A percentile compares a stretch with the other conserved stretches of the same genome.
phyloP scores from a whole-genome alignment of 2,113 vertebrate genomes.

The Poecilia latipinna region DNA sequence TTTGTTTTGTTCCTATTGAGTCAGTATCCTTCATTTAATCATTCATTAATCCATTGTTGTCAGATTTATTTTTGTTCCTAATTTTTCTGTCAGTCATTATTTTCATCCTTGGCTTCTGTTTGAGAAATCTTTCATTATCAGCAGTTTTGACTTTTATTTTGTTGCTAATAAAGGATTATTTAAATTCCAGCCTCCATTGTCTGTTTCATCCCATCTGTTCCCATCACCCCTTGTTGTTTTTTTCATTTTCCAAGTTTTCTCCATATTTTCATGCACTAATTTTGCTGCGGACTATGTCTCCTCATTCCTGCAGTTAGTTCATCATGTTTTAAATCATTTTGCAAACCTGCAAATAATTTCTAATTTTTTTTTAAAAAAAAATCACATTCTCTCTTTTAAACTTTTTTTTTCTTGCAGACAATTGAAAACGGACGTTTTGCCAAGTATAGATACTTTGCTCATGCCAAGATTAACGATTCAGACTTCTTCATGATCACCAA shows the following conservation, averaged over 20 bases:
- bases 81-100: background rate
- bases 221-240: background rate
- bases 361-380: no score
- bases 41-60: background rate
- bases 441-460: conserved; percentile 94
- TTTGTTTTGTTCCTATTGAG: background rate
- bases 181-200: conserved; percentile 33
- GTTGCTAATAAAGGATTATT: conserved; percentile 71
- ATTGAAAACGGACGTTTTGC: conserved; percentile 98
- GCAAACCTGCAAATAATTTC: no score
- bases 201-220: conserved; percentile 37
- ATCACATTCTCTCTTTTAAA: background rate
- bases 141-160: conserved; percentile 15
- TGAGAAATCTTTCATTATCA: conserved; percentile 18
- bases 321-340: background rate
- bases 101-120: conserved; percentile 16
- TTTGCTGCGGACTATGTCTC: background rate
- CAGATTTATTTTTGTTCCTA: background rate
- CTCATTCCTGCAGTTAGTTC: background rate
- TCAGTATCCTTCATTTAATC: background rate
- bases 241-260: background rate
- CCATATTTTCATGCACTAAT: conserved; percentile 1
- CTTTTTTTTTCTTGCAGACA: conserved; percentile 81
- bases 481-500: conserved; percentile 98
- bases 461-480: conserved; percentile 95